Conservation (phyloP, 2,888 invertebrate genomes). For the Melinaea marsaeus region DNA sequence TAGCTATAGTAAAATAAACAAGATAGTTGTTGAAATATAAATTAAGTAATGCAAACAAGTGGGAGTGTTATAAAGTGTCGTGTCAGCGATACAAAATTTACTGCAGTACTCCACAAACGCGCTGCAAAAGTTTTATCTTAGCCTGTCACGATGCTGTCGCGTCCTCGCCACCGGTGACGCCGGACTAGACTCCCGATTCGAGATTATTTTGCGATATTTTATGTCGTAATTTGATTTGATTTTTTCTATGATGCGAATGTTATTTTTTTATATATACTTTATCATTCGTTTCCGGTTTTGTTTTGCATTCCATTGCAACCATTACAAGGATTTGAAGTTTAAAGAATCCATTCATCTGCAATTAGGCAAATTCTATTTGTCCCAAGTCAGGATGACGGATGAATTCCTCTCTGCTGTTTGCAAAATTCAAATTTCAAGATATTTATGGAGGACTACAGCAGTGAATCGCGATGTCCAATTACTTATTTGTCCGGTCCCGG, state of each 20-base stretch:
- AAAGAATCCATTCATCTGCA: constrained; percentile 5
- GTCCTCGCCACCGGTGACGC: constrained; percentile 16
- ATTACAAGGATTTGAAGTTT: background rate
- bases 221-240: constrained; percentile 4
- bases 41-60: constrained; percentile 23
- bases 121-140: constrained; percentile 23
- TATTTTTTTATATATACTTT: background rate
- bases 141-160: constrained; percentile 22
- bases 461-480: constrained; percentile 38
- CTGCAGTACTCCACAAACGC: constrained; percentile 14
- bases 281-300: too few species aligned
- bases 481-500: constrained; percentile 34
- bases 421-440: constrained; percentile 27
- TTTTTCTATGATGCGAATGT: background rate
- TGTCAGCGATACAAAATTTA: constrained; percentile 25
- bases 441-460: constrained; percentile 29
- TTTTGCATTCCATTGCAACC: background rate
- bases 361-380: constrained; percentile 18
- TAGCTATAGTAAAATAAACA: background rate
- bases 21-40: constrained; percentile 5
- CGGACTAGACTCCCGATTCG: constrained; percentile 20
- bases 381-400: constrained; percentile 19
- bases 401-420: constrained; percentile 10
- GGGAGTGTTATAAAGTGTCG: constrained; percentile 17
- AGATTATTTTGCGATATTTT: constrained; percentile 19